Conservation (phyloP, 2,888 invertebrate genomes). For the Tubiluchus corallicola region DNA sequence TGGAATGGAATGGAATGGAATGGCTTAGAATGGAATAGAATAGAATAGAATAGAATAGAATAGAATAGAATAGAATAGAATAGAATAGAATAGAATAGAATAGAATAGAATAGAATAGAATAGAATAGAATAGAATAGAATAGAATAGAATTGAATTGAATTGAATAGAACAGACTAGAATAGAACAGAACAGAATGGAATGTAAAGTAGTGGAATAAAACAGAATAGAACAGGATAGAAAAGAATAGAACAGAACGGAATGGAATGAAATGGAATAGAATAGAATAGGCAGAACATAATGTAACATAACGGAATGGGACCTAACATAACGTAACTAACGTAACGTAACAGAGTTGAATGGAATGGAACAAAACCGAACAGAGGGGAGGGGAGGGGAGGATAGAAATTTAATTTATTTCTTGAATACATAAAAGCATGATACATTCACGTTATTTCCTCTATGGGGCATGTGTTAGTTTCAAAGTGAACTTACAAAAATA, state of each 20-base stretch:
- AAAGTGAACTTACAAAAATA: too few species aligned
- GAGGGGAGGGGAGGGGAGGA: too few species aligned
- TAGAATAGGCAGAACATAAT: neutral
- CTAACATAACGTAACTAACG: neutral
- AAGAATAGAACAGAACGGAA: constrained; percentile 1
- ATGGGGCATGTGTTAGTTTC: too few species aligned
- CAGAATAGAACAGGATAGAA: constrained; percentile 1
- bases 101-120: constrained; percentile 1
- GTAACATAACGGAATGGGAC: neutral
- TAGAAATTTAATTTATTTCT: too few species aligned
- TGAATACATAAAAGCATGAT: too few species aligned
- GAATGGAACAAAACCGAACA: constrained; percentile 1
- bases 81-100: neutral
- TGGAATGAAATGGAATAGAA: constrained; percentile 3
- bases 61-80: constrained; percentile 1
- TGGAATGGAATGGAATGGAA: neutral
- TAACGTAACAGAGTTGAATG: neutral
- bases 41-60: constrained; percentile 3
- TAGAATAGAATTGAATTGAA: constrained; percentile 1
- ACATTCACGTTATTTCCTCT: too few species aligned
- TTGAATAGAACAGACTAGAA: neutral
- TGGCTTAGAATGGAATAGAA: neutral
- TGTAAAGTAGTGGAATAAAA: neutral
- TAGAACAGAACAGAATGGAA: neutral
- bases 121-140: constrained; percentile 1